Evolutionary conservation across 2,113 vertebrate species (phyloP), one percentile per base, ranked within the genome.

Genomic region (Tautogolabrus adspersus): DNA sequence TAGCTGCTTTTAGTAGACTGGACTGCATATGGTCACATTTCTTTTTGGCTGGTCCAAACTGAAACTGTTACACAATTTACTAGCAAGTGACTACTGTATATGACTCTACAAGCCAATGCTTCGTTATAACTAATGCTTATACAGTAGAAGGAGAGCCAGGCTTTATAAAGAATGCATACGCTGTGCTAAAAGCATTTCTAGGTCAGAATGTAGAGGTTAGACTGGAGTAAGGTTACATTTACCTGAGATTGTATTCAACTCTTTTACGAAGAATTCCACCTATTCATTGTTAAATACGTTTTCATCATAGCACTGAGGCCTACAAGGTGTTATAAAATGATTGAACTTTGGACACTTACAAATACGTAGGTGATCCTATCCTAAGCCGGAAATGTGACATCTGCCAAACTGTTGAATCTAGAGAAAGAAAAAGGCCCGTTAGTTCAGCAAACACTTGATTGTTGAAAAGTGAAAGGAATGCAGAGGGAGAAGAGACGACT

Each of bases 391-490:
- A 71, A 77, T 83, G 75, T 83, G 83, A 90, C 81, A 73, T 73
- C 64, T 69, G 55, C 56, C 64, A 47, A 87, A 77, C 38, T 44
- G 13, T 15, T 15, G 44, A 63, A 23, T 65, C 47, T 49, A 23
- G 54, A 70, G 65, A 70, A 85, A 55, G 70, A 62, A 70, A 85
- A 85, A 86, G 72, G 86, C 89, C 80, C 74, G 87, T 62, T 81
- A 54, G 86, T 91, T 91, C 82, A 76, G 71, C 61, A 91, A 90
- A 81, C 88, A 71, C 47, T 57, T 67, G 40, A 54, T 72, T 78
- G 62, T 79, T 78, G n/a, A 85, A 78, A 88, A 37, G 26, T 62
- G 60, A 82, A 75, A 63, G 44, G 54, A 66, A 49, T 6, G 44
- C 8, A 34, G 38, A n/a, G 34, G 56, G 13, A 23, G 30, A 46